Conservation (phyloP, 1,140 invertebrate genomes). For the Bilobella aurantiaca region DNA sequence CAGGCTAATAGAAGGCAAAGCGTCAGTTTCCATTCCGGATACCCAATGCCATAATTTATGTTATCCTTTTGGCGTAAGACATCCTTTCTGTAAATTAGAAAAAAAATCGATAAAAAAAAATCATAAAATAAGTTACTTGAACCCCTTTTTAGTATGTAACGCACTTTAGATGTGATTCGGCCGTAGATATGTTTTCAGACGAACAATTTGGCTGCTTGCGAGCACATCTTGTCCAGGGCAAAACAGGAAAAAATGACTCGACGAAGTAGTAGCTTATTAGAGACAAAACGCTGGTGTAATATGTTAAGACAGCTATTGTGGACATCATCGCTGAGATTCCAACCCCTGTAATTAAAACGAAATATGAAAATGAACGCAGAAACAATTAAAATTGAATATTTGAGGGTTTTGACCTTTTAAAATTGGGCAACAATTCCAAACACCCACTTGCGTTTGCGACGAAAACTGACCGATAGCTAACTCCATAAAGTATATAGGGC, state of each 20-base stretch:
- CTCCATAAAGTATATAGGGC: slow-evolving; percentile 47
- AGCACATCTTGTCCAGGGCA: too few relatives aligned
- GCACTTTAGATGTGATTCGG: slow-evolving; percentile 13
- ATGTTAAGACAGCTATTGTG: too few relatives aligned
- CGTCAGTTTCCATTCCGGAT: slow-evolving; percentile 61
- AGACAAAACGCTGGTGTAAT: too few relatives aligned
- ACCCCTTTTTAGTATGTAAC: not conserved
- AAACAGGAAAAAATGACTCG: too few relatives aligned
- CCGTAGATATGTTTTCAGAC: too few relatives aligned
- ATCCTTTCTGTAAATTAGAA: slow-evolving; percentile 44
- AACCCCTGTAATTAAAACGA: slow-evolving; percentile 38
- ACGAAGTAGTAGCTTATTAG: too few relatives aligned
- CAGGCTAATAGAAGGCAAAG: slow-evolving; percentile 59
- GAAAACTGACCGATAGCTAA: slow-evolving; percentile 47
- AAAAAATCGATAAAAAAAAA: not conserved
- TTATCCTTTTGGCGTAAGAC: slow-evolving; percentile 47
- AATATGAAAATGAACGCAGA: not conserved
- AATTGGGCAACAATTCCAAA: slow-evolving; percentile 38
- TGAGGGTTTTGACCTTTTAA: slow-evolving; percentile 39
- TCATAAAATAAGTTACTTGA: not conserved
- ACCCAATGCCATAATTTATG: slow-evolving; percentile 62
- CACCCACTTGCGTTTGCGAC: slow-evolving; percentile 39
- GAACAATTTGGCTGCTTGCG: too few relatives aligned
- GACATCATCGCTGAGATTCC: too few relatives aligned
- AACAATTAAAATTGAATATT: not conserved